phyloP scores from a whole-genome alignment of 1,140 invertebrate genomes.

The Odontomachus brunneus region DNA sequence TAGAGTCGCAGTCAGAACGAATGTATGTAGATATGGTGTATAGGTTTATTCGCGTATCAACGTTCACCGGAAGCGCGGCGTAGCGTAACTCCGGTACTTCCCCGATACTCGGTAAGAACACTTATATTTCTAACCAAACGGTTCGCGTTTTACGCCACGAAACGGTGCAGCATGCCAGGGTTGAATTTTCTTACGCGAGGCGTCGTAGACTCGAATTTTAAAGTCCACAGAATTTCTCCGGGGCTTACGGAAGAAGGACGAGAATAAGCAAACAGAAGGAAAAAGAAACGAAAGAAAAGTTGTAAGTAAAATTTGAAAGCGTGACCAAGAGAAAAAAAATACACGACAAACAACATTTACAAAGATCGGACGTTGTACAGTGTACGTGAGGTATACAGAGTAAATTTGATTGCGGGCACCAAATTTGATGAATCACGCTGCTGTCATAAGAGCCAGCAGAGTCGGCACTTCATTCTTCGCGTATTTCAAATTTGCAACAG shows the following conservation, averaged over 20 bases:
- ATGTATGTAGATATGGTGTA: conserved; percentile 29
- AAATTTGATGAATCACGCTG: conserved; percentile 6
- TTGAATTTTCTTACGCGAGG: background rate
- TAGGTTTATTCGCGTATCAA: conserved; percentile 43
- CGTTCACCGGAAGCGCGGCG: conserved; percentile 80
- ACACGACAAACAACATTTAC: too few relatives aligned
- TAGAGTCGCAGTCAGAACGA: conserved; percentile 20
- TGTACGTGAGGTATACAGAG: background rate
- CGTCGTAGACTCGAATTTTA: background rate
- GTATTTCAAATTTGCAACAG: conserved; percentile 25
- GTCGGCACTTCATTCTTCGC: background rate
- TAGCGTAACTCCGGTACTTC: conserved; percentile 82
- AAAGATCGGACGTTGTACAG: background rate
- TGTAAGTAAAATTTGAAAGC: too few relatives aligned
- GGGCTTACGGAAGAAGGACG: background rate
- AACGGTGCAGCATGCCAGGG: conserved; percentile 1
- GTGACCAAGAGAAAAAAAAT: too few relatives aligned
- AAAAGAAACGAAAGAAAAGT: too few relatives aligned
- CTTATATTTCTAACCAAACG: conserved; percentile 53
- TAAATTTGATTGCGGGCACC: background rate
- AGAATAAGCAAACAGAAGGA: too few relatives aligned
- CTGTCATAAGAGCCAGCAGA: background rate
- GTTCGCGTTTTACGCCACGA: conserved; percentile 14
- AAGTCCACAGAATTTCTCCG: background rate
- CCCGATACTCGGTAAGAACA: conserved; percentile 47